Evolutionary conservation across 2,113 vertebrate species (phyloP), one percentile per base, ranked within the genome.

Genomic region (Motacilla alba): DNA sequence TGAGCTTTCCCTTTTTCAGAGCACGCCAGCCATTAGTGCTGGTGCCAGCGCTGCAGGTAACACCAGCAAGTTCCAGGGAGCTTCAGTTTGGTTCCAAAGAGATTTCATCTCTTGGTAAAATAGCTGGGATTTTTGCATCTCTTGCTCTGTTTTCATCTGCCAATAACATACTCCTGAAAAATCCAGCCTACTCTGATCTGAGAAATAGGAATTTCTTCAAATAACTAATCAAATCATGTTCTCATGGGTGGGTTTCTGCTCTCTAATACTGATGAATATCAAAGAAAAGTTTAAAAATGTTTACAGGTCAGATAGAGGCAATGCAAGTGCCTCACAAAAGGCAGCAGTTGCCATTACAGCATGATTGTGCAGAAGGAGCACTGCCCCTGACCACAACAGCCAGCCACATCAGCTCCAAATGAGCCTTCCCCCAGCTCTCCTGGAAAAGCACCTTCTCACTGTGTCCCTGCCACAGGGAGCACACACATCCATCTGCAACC

Each of bases 251-350:
- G 13, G 30, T 84, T 87, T 94, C 69, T 75, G 52, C 37, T 82
- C 41, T 63, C 63, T 39, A n/a, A 47, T 43, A 76, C 31, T 35
- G 46, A 26, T 10, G 16, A 82, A 33, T 19, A 66, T 11, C 15
- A 49, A 73, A 90, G 47, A 28, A 44, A 58, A 64, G 27, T 41
- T 72, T 64, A 20, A 37, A 72, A 93, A 58, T 39, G 15, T 26
- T 58, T 68, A 33, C 0, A 13, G 35, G 82, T 68, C 67, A 90
- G 46, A 37, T 0, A 49, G 14, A 88, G 46, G 37, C 35, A 77
- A 53, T 0, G 0, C 2, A 5, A 91, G 50, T 13, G 19, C 33
- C 66, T 63, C 12, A 1, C n/a, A 63, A 83, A 83, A 77, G 55
- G 41, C 75, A 73, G 77, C 33, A 53, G 77, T 1, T 59, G 67